A percentile compares a stretch with the other conserved stretches of the same genome.
Conservation (phyloP, 2,888 invertebrate genomes). For the Synanthedon vespiformis region DNA sequence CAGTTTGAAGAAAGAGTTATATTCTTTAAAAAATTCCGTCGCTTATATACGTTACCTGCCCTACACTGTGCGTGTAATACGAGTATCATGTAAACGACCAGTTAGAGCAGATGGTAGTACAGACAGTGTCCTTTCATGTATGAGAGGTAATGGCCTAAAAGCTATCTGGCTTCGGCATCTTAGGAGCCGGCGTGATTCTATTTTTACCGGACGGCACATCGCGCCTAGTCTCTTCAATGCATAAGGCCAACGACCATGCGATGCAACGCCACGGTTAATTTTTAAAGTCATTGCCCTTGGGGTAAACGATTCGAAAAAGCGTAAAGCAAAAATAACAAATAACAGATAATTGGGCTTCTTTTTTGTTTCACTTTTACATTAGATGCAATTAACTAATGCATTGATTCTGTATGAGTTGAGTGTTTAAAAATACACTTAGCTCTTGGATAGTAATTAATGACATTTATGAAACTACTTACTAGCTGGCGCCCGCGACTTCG, state of each 20-base stretch:
- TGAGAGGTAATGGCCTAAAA: background rate
- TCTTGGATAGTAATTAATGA: too few species aligned
- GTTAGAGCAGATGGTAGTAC: too few species aligned
- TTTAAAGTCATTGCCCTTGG: slow-evolving; percentile 52
- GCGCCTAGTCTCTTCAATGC: slow-evolving; percentile 29
- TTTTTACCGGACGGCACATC: slow-evolving; percentile 33
- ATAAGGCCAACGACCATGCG: slow-evolving; percentile 46
- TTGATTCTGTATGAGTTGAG: too few species aligned
- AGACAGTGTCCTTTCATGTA: background rate
- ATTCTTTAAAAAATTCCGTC: too few species aligned
- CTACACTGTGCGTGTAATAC: too few species aligned
- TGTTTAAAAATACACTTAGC: too few species aligned
- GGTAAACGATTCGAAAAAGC: slow-evolving; percentile 12
- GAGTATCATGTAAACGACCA: too few species aligned
- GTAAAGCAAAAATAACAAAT: background rate
- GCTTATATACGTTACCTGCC: too few species aligned
- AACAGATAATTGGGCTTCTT: slow-evolving; percentile 1
- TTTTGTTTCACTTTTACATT: background rate
- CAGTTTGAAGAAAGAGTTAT: too few species aligned
- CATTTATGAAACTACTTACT: too few species aligned
- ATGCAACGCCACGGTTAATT: slow-evolving; percentile 43
- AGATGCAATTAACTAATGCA: background rate
- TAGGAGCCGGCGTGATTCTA: slow-evolving; percentile 26
- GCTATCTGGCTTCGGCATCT: slow-evolving; percentile 9
- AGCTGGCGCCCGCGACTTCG: too few species aligned